Evolutionary conservation across 2,113 vertebrate genomes (phyloP).

Genomic region (Puntigrus tetrazona): DNA sequence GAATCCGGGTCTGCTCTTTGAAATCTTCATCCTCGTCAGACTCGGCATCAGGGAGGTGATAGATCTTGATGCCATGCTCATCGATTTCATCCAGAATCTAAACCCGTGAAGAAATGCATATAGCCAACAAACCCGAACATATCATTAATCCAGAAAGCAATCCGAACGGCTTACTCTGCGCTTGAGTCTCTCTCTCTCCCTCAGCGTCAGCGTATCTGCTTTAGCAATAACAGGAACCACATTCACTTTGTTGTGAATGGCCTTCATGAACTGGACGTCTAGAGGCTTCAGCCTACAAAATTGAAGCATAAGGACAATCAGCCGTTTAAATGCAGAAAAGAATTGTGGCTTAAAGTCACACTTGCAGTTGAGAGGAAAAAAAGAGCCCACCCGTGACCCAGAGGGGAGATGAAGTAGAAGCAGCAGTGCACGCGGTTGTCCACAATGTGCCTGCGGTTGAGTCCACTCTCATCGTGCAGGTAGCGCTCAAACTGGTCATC

Average conservation of each 20-base stretch:
- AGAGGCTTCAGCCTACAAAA: constrained; percentile 77
- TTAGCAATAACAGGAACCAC: constrained; percentile 83
- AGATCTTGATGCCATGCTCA: constrained; percentile 97
- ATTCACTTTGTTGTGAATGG: constrained; percentile 84
- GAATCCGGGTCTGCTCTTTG: constrained; percentile 95
- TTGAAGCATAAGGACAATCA: constrained; percentile 5
- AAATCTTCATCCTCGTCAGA: constrained; percentile 99
- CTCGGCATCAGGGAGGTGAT: constrained; percentile 96
- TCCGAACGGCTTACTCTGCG: constrained; percentile 79
- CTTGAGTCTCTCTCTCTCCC: constrained; percentile 92
- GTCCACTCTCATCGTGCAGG: constrained; percentile 95
- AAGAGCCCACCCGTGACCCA: constrained; percentile 90
- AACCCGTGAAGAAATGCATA: not conserved
- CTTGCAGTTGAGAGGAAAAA: not conserved
- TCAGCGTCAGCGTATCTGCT: constrained; percentile 84
- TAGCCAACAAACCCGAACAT: constrained; percentile 3
- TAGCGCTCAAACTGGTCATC: constrained; percentile 98
- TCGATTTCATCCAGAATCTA: constrained; percentile 98
- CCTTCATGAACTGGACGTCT: constrained; percentile 85
- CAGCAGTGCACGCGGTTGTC: constrained; percentile 98
- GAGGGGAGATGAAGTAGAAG: constrained; percentile 98
- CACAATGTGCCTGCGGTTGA: constrained; percentile 94
- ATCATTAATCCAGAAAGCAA: not conserved
- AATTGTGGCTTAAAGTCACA: not conserved
- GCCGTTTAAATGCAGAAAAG: not conserved